Conservation (phyloP, 1,140 invertebrate genomes). For the Chionoecetes opilio region DNA sequence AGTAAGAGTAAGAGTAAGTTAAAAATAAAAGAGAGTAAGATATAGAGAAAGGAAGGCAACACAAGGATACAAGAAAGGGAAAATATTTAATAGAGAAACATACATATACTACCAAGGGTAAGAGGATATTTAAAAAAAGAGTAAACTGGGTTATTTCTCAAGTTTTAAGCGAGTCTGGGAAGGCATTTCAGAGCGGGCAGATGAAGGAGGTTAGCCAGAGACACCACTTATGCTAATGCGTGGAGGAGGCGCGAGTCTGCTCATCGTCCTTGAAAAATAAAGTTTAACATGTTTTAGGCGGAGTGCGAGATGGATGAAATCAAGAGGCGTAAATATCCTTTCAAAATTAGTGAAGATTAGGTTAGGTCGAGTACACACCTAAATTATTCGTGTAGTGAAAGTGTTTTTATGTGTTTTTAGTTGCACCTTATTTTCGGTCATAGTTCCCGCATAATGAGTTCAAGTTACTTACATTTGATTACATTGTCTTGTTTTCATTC, state of each 20-base stretch:
- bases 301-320: too few relatives aligned
- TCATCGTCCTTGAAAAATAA: not conserved
- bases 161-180: too few relatives aligned
- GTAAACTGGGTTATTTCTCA: not conserved
- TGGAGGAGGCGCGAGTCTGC: constrained; percentile 1
- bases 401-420: too few relatives aligned
- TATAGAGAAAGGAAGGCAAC: not conserved
- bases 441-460: too few relatives aligned
- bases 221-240: constrained; percentile 28
- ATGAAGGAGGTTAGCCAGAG: constrained; percentile 14
- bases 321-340: too few relatives aligned
- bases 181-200: not conserved
- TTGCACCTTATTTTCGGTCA: too few relatives aligned
- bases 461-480: too few relatives aligned
- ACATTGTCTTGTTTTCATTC: too few relatives aligned
- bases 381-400: too few relatives aligned
- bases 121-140: not conserved
- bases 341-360: too few relatives aligned
- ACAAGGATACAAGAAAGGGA: not conserved
- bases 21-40: not conserved
- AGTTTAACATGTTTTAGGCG: not conserved
- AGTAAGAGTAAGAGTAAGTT: not conserved
- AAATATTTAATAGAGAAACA: not conserved
- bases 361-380: too few relatives aligned
- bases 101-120: not conserved